These are phyloP conservation scores for Cichlasoma orientale DNA, from an alignment of 2,797 vertebrate species.

Conservation along the genomic window DNA sequence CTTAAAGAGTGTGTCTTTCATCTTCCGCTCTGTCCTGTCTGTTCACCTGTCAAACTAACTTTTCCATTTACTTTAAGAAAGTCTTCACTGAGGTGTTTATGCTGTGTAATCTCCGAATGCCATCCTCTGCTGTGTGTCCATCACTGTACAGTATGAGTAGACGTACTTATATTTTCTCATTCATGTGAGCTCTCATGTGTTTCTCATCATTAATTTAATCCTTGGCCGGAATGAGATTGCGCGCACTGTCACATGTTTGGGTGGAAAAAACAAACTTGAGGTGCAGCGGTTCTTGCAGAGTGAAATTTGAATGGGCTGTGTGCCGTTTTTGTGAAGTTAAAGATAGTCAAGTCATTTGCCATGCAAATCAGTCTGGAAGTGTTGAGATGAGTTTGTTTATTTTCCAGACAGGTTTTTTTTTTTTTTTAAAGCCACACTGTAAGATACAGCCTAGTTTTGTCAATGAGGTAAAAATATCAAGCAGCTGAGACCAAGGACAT, in stretches of 20 bases:
- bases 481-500: conserved; percentile 15
- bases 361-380: conserved; percentile 37
- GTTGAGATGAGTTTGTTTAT: conserved; percentile 30
- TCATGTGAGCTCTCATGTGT: neutral
- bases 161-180: conserved; percentile 44
- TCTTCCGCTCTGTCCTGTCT: neutral
- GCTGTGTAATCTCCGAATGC: neutral
- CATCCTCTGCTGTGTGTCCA: neutral
- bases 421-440: conserved; percentile 3
- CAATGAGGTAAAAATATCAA: neutral
- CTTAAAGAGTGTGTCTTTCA: neutral
- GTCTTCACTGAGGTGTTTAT: neutral
- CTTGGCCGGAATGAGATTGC: neutral
- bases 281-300: neutral
- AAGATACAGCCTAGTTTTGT: neutral
- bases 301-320: neutral
- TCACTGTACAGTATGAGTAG: neutral
- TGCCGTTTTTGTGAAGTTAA: neutral
- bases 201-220: conserved; percentile 3
- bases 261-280: neutral
- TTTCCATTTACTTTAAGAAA: neutral
- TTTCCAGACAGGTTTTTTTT: neutral
- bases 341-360: conserved; percentile 6
- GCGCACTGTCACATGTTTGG: neutral
- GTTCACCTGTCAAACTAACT: neutral